A percentile compares a stretch with the other conserved stretches of the same genome.
These are phyloP conservation scores for Festucalex cinctus DNA, from an alignment of 2,113 vertebrate species.

Conservation along the genomic window DNA sequence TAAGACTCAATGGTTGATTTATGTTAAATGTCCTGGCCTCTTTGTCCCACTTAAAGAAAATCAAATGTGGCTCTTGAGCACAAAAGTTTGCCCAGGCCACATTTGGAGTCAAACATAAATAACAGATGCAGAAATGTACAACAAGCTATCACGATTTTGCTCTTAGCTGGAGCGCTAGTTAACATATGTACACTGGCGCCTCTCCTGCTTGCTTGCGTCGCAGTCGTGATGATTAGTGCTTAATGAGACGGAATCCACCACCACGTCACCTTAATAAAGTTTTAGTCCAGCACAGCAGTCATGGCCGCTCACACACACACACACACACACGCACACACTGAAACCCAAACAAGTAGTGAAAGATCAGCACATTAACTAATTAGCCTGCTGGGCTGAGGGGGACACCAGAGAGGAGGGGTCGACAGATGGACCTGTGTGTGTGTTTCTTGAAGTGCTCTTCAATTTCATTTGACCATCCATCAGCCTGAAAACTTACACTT, in stretches of 20 bases:
- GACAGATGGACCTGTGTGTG: constrained; percentile 17
- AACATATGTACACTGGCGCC: neutral
- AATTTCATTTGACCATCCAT: constrained; percentile 9
- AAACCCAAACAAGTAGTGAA: constrained; percentile 32
- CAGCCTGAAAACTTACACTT: neutral
- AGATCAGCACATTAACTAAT: constrained; percentile 55
- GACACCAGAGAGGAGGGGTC: constrained; percentile 11
- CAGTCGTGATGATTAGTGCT: neutral
- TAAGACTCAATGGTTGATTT: too few relatives aligned
- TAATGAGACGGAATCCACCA: constrained; percentile 9
- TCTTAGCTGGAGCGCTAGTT: neutral
- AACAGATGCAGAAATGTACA: neutral
- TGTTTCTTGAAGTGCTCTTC: constrained; percentile 4
- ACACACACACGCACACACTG: constrained; percentile 5
- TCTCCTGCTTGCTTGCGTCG: neutral
- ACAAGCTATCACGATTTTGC: neutral
- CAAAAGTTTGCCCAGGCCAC: neutral
- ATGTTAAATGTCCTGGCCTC: neutral
- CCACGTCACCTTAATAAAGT: neutral
- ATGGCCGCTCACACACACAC: constrained; percentile 13
- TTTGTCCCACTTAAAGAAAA: neutral
- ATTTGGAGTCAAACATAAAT: neutral
- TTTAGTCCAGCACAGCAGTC: constrained; percentile 1
- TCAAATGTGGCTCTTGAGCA: neutral
- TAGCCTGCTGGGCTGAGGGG: constrained; percentile 57